Base-by-base conservation (phyloP, 2,888 invertebrate genomes). In the Scrobipalpa atriplicella region DNA sequence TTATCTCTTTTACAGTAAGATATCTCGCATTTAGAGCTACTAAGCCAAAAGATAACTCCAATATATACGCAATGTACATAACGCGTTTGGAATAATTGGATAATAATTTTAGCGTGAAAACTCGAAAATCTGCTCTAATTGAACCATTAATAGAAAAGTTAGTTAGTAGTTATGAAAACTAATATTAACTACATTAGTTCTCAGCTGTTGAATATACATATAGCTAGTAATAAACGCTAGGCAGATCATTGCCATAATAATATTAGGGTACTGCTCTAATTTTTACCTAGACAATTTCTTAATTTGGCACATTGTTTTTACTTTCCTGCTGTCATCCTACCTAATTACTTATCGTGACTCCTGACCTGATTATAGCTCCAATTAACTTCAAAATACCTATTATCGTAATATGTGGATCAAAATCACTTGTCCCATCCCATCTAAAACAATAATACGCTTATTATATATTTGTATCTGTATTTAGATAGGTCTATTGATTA, bases 1-100 rank as follows among this genome's bases (percentile, higher is more conserved):
- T 63, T 63, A 63, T 63, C 52, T 16, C n/a, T 63, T 63, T 51
- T 51, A 52, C 52, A 16, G 18, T 52, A 38, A n/a, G 36, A 63
- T 63, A 63, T 63, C 29, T 18, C 63, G 38, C 19, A 52, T 63
- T 52, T 1, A 63, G 13, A 63, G 36, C 16, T 51, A 52, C 16
- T 51, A 36, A 63, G 51, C 36, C 16, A 51, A 51, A n/a, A 16
- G 63, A 63, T 63, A 51, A 51, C 18, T 43, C n/a, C 11, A 43
- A 1, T 43, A 52, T 7, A 8, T 54, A 21, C 38, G 6, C 9
- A 16, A 38, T 38, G 38, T 36, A 29, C 58, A 58, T 56, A 19
- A 11, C 3, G 6, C 29, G 9, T 1, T 8, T 21, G 18, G 10
- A 54, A 11, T 56, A 58, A 58, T 58, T 54, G 10, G 54, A 21